phyloP scores from a whole-genome alignment of 1,140 invertebrate species.

The Parasteatoda tepidariorum region DNA sequence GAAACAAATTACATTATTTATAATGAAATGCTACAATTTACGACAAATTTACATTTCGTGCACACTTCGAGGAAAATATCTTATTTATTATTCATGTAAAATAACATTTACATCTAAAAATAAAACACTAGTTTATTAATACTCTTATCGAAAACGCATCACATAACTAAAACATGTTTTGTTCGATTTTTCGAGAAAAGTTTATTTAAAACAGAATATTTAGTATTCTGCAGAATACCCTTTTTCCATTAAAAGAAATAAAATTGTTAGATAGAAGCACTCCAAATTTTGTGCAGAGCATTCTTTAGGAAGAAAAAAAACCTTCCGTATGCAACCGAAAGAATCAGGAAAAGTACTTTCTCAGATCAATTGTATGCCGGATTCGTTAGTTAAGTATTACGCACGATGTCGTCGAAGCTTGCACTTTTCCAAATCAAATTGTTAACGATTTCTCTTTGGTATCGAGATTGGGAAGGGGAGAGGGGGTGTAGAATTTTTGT shows the following conservation, averaged over 20 bases:
- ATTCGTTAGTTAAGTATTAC: slow-evolving; percentile 58
- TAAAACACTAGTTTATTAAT: too few species aligned
- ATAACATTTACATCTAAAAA: too few species aligned
- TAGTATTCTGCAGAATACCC: background rate
- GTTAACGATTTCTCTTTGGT: slow-evolving; percentile 56
- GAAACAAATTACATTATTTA: too few species aligned
- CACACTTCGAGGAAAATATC: too few species aligned
- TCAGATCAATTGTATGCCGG: slow-evolving; percentile 32
- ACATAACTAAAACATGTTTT: slow-evolving; percentile 24
- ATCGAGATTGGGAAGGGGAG: background rate
- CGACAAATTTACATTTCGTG: too few species aligned
- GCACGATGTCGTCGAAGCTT: slow-evolving; percentile 16
- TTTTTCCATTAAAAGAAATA: slow-evolving; percentile 21
- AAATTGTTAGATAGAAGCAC: background rate
- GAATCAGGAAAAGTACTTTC: slow-evolving; percentile 22
- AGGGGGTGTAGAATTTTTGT: slow-evolving; percentile 6
- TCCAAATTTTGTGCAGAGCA: slow-evolving; percentile 7
- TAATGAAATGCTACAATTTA: too few species aligned
- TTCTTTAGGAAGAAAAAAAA: slow-evolving; percentile 6
- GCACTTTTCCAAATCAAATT: slow-evolving; percentile 59
- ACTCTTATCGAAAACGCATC: too few species aligned
- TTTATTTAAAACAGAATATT: slow-evolving; percentile 15
- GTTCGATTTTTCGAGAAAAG: background rate
- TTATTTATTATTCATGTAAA: too few species aligned
- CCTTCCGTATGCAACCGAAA: background rate